Conservation (phyloP, 2,113 vertebrate species). For the Genyomyrus donnyi region DNA sequence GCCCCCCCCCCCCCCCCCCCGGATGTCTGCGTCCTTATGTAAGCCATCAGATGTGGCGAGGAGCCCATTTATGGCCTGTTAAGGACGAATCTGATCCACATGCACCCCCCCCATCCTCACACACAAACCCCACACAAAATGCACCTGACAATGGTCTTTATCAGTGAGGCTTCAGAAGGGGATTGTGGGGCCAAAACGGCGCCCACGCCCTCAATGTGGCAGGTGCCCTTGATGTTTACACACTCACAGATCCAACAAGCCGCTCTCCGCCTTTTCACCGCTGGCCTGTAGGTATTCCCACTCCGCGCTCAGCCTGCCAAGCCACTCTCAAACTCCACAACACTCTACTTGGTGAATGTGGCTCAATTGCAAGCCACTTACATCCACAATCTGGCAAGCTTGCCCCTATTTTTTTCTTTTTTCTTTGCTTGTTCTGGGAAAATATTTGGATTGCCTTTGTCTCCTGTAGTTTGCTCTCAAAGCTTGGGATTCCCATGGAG, state of each 20-base stretch:
- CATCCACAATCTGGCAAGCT: not conserved
- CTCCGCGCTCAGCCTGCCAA: not conserved
- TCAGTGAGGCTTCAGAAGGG: not conserved
- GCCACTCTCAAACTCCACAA: not conserved
- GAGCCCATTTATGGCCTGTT: not conserved
- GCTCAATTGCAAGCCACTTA: not conserved
- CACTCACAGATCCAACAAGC: not conserved
- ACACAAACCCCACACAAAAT: not conserved
- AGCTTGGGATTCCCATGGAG: not conserved
- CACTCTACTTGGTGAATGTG: not conserved
- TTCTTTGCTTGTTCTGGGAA: not conserved
- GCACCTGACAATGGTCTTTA: not conserved
- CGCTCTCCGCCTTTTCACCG: not conserved
- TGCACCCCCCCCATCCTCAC: not conserved
- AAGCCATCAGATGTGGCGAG: not conserved
- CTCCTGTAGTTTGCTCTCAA: not conserved
- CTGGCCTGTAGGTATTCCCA: not conserved
- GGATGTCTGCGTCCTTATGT: not conserved
- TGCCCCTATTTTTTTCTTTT: not conserved
- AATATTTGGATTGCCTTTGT: slow-evolving; percentile 4
- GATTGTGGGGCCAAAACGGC: not conserved
- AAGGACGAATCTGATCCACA: not conserved
- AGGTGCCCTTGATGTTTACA: not conserved
- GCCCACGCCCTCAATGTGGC: not conserved
- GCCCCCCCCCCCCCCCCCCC: not conserved